Evolutionary conservation across 1,140 invertebrate genomes (phyloP).

Genomic region (Euschistus heros): DNA sequence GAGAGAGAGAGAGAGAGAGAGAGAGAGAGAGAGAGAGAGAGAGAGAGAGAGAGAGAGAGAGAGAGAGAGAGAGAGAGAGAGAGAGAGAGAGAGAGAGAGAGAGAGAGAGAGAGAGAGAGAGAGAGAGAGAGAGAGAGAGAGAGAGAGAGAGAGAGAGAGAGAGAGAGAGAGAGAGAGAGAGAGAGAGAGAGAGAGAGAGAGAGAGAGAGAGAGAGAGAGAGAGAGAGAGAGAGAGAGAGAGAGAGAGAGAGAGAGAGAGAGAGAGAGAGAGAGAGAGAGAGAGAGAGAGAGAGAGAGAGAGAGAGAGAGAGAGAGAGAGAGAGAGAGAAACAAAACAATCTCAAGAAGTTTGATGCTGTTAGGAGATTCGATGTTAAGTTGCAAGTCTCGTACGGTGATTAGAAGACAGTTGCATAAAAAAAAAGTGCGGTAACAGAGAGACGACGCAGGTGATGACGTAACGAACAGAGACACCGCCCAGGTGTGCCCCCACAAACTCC

Average conservation of each 20-base stretch:
- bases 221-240: neutral
- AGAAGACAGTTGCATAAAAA: too few species aligned
- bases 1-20: neutral
- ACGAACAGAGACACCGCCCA: too few species aligned
- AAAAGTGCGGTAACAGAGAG: too few species aligned
- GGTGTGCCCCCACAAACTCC: too few species aligned
- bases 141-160: neutral
- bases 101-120: neutral
- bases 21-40: neutral
- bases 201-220: constrained; percentile 9
- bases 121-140: neutral
- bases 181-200: constrained; percentile 6
- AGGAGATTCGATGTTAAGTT: too few species aligned
- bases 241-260: neutral
- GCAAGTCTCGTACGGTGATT: too few species aligned
- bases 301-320: neutral
- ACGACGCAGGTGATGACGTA: too few species aligned
- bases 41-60: neutral
- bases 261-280: constrained; percentile 6
- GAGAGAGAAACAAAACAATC: neutral
- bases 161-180: constrained; percentile 9
- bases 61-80: neutral
- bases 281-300: neutral
- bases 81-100: neutral
- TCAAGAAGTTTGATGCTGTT: neutral